phyloP scores from a whole-genome alignment of 2,113 vertebrate genomes.

The Oophaga pumilio region DNA sequence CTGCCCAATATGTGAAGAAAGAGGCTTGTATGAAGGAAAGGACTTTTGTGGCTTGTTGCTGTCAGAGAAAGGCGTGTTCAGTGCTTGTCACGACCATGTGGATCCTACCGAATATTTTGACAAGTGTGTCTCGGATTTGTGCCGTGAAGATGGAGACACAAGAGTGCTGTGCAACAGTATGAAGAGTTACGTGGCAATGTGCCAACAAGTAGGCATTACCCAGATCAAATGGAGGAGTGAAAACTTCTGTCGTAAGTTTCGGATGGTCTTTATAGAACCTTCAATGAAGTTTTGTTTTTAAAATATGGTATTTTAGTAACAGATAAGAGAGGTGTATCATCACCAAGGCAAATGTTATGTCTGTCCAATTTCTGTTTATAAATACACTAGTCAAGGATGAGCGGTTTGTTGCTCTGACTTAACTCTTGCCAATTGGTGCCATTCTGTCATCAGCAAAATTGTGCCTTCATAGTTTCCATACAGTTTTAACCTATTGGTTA shows the following conservation, averaged over 20 bases:
- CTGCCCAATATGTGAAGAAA: constrained; percentile 58
- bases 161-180: constrained; percentile 66
- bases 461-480: too few species aligned
- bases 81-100: constrained; percentile 65
- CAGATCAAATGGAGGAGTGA: constrained; percentile 20
- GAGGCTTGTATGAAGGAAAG: constrained; percentile 53
- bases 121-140: constrained; percentile 70
- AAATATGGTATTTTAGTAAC: background rate
- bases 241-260: constrained; percentile 16
- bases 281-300: too few species aligned
- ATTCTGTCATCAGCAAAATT: too few species aligned
- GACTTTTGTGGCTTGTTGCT: constrained; percentile 67
- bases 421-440: too few species aligned
- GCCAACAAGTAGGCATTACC: constrained; percentile 67
- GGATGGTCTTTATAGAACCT: too few species aligned
- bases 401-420: too few species aligned
- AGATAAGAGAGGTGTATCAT: too few species aligned
- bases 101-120: constrained; percentile 68
- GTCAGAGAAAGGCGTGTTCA: constrained; percentile 64
- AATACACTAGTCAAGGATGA: too few species aligned
- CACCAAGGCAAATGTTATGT: too few species aligned
- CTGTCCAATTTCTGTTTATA: too few species aligned
- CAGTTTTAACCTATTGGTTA: too few species aligned
- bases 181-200: constrained; percentile 67
- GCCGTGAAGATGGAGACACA: constrained; percentile 64